A percentile compares a stretch with the other conserved stretches of the same genome.
These are phyloP conservation scores for Aspidiotus destructor DNA, from an alignment of 2,888 invertebrate genomes.

Conservation along the genomic window DNA sequence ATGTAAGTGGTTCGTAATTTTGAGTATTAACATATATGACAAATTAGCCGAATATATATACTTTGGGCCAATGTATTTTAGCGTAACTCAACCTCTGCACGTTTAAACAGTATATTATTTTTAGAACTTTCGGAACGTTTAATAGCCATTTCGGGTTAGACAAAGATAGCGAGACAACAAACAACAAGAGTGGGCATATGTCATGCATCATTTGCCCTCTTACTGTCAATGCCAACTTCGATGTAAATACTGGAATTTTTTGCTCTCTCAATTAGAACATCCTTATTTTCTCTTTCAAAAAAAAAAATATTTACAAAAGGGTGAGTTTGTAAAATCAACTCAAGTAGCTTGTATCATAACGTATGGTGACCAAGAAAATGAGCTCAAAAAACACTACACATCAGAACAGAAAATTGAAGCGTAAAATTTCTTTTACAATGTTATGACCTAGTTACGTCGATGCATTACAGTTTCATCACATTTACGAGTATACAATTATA, in stretches of 20 bases:
- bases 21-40: background rate
- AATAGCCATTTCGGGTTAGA: slow-evolving; percentile 14
- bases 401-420: too few species aligned
- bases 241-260: slow-evolving; percentile 13
- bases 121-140: slow-evolving; percentile 11
- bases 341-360: too few species aligned
- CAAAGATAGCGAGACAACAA: slow-evolving; percentile 11
- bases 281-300: too few species aligned
- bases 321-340: too few species aligned
- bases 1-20: background rate
- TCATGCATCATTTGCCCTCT: slow-evolving; percentile 3
- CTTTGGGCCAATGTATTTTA: slow-evolving; percentile 6
- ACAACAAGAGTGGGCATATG: slow-evolving; percentile 12
- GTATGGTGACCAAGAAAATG: too few species aligned
- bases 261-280: background rate
- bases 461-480: too few species aligned
- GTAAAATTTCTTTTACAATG: too few species aligned
- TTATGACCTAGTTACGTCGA: too few species aligned
- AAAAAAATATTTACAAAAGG: too few species aligned
- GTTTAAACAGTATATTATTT: background rate
- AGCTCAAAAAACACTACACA: too few species aligned
- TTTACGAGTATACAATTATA: too few species aligned
- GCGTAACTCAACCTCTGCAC: slow-evolving; percentile 7
- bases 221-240: slow-evolving; percentile 1
- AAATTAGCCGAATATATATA: background rate